These are phyloP conservation scores for Gobiocypris rarus DNA, from an alignment of 2,113 vertebrate species.

Conservation along the genomic window DNA sequence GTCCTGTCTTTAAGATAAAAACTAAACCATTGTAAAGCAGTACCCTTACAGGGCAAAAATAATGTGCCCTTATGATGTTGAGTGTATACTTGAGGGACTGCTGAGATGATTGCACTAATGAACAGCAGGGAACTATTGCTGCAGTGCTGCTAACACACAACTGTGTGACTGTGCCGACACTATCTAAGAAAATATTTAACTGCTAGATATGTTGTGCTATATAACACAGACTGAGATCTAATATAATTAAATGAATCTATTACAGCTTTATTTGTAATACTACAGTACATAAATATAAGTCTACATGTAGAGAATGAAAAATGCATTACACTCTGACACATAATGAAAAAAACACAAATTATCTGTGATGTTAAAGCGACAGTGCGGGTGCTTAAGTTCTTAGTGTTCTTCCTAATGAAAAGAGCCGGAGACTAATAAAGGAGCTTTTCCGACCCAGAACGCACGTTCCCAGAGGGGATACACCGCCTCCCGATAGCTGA, in stretches of 20 bases:
- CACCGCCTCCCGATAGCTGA: conserved; percentile 2
- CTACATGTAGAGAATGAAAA: neutral
- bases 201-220: neutral
- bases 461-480: conserved; percentile 30
- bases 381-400: conserved; percentile 27
- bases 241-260: neutral
- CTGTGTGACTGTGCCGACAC: neutral
- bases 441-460: conserved; percentile 32
- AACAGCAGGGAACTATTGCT: neutral
- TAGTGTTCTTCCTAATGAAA: conserved; percentile 35
- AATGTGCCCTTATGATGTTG: neutral
- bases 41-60: no score
- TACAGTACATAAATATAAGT: neutral
- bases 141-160: neutral
- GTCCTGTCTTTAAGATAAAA: no score
- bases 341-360: neutral
- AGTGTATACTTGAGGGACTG: neutral
- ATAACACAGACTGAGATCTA: neutral
- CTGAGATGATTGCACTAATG: neutral
- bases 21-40: no score
- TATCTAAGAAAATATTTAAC: neutral
- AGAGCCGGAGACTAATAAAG: conserved; percentile 44
- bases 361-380: neutral
- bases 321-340: neutral
- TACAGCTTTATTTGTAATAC: neutral